Evolutionary conservation across 1,140 invertebrate genomes (phyloP).

Genomic region (Dinothrombium tinctorium): DNA sequence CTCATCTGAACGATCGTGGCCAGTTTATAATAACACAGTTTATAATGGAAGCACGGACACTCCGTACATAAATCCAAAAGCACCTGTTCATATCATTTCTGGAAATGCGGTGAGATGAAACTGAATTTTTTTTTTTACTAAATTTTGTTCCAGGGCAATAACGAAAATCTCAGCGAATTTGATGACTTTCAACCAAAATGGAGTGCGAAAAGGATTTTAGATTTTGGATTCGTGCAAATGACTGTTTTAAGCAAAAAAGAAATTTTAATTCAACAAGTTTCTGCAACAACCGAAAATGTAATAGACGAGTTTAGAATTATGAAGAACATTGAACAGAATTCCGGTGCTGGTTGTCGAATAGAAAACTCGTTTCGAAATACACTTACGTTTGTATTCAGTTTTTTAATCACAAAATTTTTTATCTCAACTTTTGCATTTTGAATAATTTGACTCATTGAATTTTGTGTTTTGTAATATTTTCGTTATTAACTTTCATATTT

Average conservation of each 20-base stretch:
- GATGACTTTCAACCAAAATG: not conserved
- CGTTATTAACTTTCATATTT: no score
- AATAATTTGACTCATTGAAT: no score
- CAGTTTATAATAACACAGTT: constrained; percentile 60
- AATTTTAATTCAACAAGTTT: not conserved
- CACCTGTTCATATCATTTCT: constrained; percentile 62
- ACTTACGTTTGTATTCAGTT: no score
- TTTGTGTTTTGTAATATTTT: no score
- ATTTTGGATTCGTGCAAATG: not conserved
- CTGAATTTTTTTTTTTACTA: no score
- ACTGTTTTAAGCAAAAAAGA: not conserved
- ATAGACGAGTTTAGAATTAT: no score
- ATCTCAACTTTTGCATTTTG: no score
- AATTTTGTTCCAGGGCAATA: not conserved
- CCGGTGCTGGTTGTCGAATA: no score
- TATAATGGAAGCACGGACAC: constrained; percentile 41
- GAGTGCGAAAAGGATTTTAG: not conserved
- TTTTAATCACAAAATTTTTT: no score
- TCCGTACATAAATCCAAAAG: constrained; percentile 62
- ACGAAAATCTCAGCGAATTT: not conserved
- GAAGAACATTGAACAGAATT: no score
- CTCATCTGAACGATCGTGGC: constrained; percentile 78
- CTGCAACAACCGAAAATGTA: no score
- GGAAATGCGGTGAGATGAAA: constrained; percentile 11
- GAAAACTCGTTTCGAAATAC: no score